Evolutionary conservation across 2,797 vertebrate species (phyloP), one percentile per base, ranked within the genome.

Genomic region (Gephyroberyx darwinii): DNA sequence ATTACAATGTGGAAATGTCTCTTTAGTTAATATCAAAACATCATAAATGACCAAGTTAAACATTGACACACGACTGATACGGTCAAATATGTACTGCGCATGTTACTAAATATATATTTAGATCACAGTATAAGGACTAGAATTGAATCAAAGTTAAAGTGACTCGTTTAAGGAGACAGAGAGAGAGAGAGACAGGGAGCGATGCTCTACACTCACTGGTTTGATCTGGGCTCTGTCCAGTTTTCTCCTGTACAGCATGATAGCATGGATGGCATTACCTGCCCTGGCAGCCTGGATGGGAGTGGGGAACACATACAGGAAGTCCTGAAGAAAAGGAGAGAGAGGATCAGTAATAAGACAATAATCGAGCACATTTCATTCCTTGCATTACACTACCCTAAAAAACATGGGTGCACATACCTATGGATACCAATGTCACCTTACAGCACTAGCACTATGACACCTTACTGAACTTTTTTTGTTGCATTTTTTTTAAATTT

Each of bases 181-280:
- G 8, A 50, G 5, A 14, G 8, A 31, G 43, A 4, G 14, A 57
- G 14, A 62, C 5, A 41, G 37, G 17, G 12, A 41, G 26, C 53
- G 39, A 6, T 41, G 35, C 4, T 41, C 13, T 17, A 0, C 37
- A 93, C 96, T 65, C 90, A 99, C 98, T 20, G 98, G 98, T 77
- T 96, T 96, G 83, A 99, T 93, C 85, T 99, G 96, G 50, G 97
- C 96, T 68, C 98, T 90, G 92, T 99, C 98, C 81, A 99, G 92
- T 84, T 95, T 96, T 70, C 95, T 96, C 64, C 97, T 92, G 87
- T 99, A 99, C 6, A 97, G 90, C 90, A 99, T 94, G 80, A 95
- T 92, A 51, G 96, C 89, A 30, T 99, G 96, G 87, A 98, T 95
- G 82, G 94, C 84, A 37, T 99, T 99, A 41, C 96, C 97, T 35